phyloP scores from a whole-genome alignment of 2,113 vertebrate genomes.

The Telmatochromis brichardi region DNA sequence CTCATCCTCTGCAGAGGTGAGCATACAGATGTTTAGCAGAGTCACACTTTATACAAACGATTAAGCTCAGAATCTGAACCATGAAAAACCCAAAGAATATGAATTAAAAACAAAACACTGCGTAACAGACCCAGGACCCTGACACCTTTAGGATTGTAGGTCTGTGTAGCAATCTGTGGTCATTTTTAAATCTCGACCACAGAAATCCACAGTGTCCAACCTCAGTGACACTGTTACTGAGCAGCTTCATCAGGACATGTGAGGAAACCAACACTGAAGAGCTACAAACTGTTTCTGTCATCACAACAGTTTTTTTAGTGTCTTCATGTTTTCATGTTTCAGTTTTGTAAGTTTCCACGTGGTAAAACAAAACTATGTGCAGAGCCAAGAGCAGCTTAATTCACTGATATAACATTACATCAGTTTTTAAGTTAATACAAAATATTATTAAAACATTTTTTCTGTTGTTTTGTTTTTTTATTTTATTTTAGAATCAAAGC shows the following conservation, averaged over 20 bases:
- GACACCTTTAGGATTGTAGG: background rate
- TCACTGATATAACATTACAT: rapidly evolving
- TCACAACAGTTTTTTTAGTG: background rate
- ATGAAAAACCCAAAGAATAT: background rate
- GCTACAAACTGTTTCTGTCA: background rate
- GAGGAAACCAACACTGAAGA: background rate
- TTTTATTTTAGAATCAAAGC: background rate
- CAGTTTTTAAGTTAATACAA: rapidly evolving
- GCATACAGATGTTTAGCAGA: background rate
- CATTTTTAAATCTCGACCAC: background rate
- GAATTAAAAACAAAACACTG: background rate
- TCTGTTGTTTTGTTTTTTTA: rapidly evolving
- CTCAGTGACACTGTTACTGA: background rate
- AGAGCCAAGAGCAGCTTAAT: background rate
- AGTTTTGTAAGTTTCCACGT: background rate
- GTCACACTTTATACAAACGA: background rate
- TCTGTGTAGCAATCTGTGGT: background rate
- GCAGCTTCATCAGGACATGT: background rate
- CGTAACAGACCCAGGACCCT: background rate
- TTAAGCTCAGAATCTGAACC: background rate
- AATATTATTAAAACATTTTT: background rate
- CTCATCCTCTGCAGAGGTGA: background rate
- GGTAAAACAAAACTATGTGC: background rate
- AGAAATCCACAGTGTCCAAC: background rate
- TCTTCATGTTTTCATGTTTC: background rate